These are phyloP conservation scores for Microtus californicus DNA, from an alignment of 2,797 vertebrate species.

Conservation along the genomic window DNA sequence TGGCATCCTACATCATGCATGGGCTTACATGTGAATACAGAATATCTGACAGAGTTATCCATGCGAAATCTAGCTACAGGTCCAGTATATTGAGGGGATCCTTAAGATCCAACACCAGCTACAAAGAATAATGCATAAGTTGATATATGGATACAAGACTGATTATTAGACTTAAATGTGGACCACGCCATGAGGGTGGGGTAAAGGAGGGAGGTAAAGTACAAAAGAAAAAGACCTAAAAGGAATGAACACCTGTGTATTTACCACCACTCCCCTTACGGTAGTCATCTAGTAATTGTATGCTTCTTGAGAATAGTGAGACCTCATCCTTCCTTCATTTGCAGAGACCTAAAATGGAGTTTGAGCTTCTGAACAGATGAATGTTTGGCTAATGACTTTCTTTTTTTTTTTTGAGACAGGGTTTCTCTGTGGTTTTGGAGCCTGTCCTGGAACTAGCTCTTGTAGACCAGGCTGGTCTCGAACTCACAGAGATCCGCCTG, in stretches of 20 bases:
- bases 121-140: neutral
- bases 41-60: neutral
- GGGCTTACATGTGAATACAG: neutral
- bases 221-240: neutral
- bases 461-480: too few relatives aligned
- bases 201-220: neutral
- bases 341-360: constrained; percentile 25
- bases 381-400: constrained; percentile 4
- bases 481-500: too few relatives aligned
- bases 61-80: neutral
- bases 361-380: neutral
- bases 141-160: neutral
- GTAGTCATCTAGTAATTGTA: neutral
- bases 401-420: too few relatives aligned
- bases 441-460: too few relatives aligned
- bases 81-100: neutral
- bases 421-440: too few relatives aligned
- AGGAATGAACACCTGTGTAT: neutral
- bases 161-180: neutral
- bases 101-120: neutral
- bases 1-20: constrained; percentile 1
- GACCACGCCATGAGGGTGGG: too few relatives aligned
- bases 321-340: constrained; percentile 1
- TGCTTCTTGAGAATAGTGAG: neutral
- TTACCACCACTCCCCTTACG: neutral